Percentiles rank a stretch among this genome's conserved stretches.
These are phyloP conservation scores for Brachionus angularis DNA, from an alignment of 1,140 invertebrate species.

Conservation along the genomic window DNA sequence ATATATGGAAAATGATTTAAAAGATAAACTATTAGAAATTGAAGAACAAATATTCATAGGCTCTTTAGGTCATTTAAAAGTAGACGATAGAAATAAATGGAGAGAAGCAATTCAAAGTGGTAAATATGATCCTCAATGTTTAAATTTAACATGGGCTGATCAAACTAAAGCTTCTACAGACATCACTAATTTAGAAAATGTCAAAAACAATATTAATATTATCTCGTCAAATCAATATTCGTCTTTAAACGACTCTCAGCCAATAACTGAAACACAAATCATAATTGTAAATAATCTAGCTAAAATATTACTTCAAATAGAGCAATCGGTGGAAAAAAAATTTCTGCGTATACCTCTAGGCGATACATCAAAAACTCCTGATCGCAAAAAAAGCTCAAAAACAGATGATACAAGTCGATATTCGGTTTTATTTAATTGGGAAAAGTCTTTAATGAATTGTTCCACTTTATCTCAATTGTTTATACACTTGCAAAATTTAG, in stretches of 20 bases:
- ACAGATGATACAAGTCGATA: slow-evolving; percentile 46
- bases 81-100: slow-evolving; percentile 50
- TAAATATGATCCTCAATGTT: slow-evolving; percentile 49
- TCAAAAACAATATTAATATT: slow-evolving; percentile 47
- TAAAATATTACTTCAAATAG: slow-evolving; percentile 76
- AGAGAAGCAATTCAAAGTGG: slow-evolving; percentile 52
- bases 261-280: slow-evolving; percentile 38
- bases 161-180: slow-evolving; percentile 62
- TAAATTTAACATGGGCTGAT: slow-evolving; percentile 47
- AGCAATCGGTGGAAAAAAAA: slow-evolving; percentile 72
- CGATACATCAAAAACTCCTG: slow-evolving; percentile 48
- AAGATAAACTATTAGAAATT: slow-evolving; percentile 73
- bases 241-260: not conserved
- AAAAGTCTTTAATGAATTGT: slow-evolving; percentile 69
- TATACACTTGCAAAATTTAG: slow-evolving; percentile 64
- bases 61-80: slow-evolving; percentile 69
- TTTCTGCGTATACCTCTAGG: slow-evolving; percentile 77
- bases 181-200: slow-evolving; percentile 60
- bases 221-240: not conserved
- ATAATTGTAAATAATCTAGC: slow-evolving; percentile 66
- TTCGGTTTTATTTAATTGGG: slow-evolving; percentile 70
- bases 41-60: slow-evolving; percentile 81
- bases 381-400: slow-evolving; percentile 44
- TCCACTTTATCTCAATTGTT: slow-evolving; percentile 72
- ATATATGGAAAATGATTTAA: slow-evolving; percentile 29